Percentiles rank a stretch among this genome's conserved stretches.
These are phyloP conservation scores for Chrysolina oricalcia DNA, from an alignment of 2,888 invertebrate genomes.

Conservation along the genomic window DNA sequence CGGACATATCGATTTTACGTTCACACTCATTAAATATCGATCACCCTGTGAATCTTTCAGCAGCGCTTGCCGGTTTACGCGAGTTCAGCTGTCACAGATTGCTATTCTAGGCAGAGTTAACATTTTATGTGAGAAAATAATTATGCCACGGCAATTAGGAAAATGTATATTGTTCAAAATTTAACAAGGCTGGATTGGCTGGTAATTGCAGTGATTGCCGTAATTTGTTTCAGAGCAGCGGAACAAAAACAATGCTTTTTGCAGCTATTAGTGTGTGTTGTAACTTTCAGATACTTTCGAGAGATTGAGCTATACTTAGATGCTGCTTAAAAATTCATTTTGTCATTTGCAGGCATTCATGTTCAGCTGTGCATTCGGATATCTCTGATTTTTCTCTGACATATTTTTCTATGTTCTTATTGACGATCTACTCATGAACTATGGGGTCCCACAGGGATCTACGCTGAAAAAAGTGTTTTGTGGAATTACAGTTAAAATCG, in stretches of 20 bases:
- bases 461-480: no score
- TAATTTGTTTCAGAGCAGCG: background rate
- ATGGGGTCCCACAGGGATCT: no score
- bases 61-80: slow-evolving; percentile 13
- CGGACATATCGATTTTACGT: slow-evolving; percentile 37
- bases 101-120: slow-evolving; percentile 29
- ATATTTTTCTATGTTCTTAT: no score
- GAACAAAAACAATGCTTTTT: background rate
- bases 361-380: no score
- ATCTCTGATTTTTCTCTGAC: no score
- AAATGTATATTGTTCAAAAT: slow-evolving; percentile 19
- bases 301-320: no score
- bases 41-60: slow-evolving; percentile 39
- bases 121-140: slow-evolving; percentile 35
- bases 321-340: no score
- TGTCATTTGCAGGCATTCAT: no score
- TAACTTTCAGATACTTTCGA: no score
- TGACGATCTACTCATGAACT: no score
- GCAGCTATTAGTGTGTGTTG: background rate
- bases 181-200: slow-evolving; percentile 5
- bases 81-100: slow-evolving; percentile 38
- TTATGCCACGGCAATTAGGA: slow-evolving; percentile 12
- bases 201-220: slow-evolving; percentile 11
- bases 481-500: no score
- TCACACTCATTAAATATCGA: slow-evolving; percentile 39